These are phyloP conservation scores for Ateles fusciceps DNA, from an alignment of 2,797 vertebrate species.

Conservation along the genomic window DNA sequence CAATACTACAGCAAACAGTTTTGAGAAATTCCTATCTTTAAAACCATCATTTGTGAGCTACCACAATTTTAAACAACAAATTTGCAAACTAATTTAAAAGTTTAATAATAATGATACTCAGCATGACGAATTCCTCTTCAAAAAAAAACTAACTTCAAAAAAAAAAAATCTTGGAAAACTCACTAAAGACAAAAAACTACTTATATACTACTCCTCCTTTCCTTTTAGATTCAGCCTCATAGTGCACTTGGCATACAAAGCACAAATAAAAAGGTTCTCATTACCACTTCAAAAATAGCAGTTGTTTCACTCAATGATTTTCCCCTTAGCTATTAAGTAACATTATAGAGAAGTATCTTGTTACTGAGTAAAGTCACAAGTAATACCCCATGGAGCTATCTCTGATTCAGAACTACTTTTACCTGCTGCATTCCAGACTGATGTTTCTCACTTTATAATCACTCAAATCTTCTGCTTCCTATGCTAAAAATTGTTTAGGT, in stretches of 20 bases:
- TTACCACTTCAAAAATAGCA: background rate
- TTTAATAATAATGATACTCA: constrained; percentile 3
- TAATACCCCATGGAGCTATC: background rate
- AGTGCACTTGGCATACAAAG: background rate
- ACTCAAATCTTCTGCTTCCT: constrained; percentile 8
- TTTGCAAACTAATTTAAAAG: constrained; percentile 24
- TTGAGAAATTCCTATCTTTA: constrained; percentile 5
- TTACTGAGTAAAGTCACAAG: constrained; percentile 35
- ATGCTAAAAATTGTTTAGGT: background rate
- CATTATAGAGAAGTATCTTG: background rate
- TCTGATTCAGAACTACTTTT: background rate
- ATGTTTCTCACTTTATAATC: background rate
- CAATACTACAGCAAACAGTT: background rate
- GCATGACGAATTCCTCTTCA: background rate
- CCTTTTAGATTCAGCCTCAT: background rate
- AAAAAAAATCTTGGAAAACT: background rate
- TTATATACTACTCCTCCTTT: background rate
- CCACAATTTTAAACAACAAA: background rate
- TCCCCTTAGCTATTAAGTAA: background rate
- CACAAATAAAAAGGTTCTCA: constrained; percentile 13
- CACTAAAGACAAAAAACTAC: background rate
- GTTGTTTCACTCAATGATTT: background rate
- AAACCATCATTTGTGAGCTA: constrained; percentile 1
- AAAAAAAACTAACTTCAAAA: constrained; percentile 7
- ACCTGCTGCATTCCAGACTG: background rate